Percentiles rank a stretch among this genome's conserved stretches.
Conservation (phyloP, 1,140 invertebrate genomes). For the Procambarus clarkii region DNA sequence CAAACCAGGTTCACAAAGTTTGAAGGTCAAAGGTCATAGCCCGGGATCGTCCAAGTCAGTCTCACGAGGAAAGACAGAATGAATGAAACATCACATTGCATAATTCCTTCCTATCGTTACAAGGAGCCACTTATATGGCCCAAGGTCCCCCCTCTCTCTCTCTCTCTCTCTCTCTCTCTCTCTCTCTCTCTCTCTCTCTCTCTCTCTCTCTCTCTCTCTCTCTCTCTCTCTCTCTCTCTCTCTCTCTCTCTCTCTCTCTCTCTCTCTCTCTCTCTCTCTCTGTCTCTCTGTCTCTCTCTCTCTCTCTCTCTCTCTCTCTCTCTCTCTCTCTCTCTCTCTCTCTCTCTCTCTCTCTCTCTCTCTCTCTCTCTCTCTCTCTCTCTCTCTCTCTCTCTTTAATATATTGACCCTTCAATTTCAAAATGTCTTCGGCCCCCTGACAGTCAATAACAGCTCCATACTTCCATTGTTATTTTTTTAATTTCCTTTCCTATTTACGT, state of each 20-base stretch:
- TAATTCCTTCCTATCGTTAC: not conserved
- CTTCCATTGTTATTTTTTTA: no score
- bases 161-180: slow-evolving; percentile 15
- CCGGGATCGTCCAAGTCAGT: no score
- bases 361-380: slow-evolving; percentile 28
- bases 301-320: not conserved
- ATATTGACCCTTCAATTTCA: not conserved
- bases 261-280: not conserved
- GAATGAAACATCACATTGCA: no score
- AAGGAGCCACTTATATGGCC: not conserved
- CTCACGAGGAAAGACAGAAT: no score
- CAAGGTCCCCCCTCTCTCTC: no score
- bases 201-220: not conserved
- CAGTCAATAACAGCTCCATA: no score
- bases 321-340: not conserved
- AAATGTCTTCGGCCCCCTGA: no score
- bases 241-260: slow-evolving; percentile 10
- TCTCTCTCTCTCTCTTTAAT: slow-evolving; percentile 12
- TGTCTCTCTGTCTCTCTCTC: not conserved
- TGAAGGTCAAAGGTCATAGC: no score
- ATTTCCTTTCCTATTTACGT: no score
- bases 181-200: slow-evolving; percentile 15
- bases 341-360: not conserved
- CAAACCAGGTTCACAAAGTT: no score
- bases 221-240: slow-evolving; percentile 16